Evolutionary conservation across 2,888 invertebrate genomes (phyloP).

Genomic region (Drosophila fungiperda): DNA sequence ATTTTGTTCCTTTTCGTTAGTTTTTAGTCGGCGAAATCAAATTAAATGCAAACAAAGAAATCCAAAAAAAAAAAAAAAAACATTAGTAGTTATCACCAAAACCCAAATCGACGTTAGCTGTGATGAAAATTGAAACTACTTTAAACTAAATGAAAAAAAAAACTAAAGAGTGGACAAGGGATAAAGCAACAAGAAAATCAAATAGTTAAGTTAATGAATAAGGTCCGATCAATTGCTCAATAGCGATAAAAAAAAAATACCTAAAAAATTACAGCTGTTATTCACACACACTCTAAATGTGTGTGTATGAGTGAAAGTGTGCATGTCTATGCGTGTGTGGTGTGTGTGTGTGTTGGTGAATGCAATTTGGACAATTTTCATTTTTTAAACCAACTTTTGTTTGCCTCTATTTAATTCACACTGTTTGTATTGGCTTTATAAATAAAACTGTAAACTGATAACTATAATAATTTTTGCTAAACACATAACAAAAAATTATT

Average conservation of each 20-base stretch:
- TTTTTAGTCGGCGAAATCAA: slow-evolving; percentile 15
- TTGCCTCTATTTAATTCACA: neutral
- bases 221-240: slow-evolving; percentile 42
- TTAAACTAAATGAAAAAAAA: slow-evolving; percentile 40
- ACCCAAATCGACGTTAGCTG: slow-evolving; percentile 64
- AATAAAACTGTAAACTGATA: neutral
- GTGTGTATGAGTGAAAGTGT: slow-evolving; percentile 1
- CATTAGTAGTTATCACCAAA: slow-evolving; percentile 26
- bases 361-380: neutral
- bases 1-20: slow-evolving; percentile 10
- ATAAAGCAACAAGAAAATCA: slow-evolving; percentile 13
- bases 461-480: neutral
- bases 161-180: slow-evolving; percentile 10
- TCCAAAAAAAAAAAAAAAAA: neutral
- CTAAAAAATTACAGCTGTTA: neutral
- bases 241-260: neutral
- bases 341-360: neutral
- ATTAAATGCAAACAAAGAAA: neutral
- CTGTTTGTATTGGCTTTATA: neutral
- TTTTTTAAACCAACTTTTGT: neutral
- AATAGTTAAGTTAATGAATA: slow-evolving; percentile 24
- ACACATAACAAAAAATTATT: neutral
- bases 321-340: neutral
- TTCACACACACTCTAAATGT: neutral
- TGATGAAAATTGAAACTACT: slow-evolving; percentile 58